Percentiles rank a stretch among this genome's conserved stretches.
Conservation (phyloP, 2,113 vertebrate genomes). For the Poeciliopsis turrubarensis region DNA sequence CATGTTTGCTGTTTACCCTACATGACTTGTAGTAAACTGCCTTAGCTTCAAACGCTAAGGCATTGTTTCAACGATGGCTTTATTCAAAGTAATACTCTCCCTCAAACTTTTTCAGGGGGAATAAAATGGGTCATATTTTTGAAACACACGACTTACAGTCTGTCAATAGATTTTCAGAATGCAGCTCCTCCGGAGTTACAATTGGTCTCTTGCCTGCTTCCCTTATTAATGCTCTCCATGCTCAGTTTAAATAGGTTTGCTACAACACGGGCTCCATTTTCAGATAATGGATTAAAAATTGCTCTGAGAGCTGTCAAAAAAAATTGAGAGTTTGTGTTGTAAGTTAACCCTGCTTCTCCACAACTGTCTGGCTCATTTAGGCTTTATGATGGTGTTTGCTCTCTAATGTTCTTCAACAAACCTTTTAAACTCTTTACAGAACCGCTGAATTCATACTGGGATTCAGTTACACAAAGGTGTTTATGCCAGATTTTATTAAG, state of each 20-base stretch:
- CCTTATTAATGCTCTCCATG: neutral
- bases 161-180: neutral
- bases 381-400: neutral
- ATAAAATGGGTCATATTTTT: neutral
- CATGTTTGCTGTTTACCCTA: no score
- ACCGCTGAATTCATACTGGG: neutral
- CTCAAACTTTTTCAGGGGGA: no score
- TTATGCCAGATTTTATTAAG: no score
- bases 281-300: neutral
- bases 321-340: neutral
- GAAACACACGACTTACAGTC: neutral
- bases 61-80: no score
- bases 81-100: no score
- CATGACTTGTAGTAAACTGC: no score
- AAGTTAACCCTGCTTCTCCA: neutral
- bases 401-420: neutral
- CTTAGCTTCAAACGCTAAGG: no score
- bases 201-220: neutral
- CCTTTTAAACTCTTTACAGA: neutral
- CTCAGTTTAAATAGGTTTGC: neutral
- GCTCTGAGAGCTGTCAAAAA: no score
- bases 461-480: neutral
- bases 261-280: neutral
- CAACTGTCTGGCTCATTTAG: neutral
- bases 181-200: neutral